Evolutionary conservation across 2,888 invertebrate genomes (phyloP).

Genomic region (Operophtera brumata): DNA sequence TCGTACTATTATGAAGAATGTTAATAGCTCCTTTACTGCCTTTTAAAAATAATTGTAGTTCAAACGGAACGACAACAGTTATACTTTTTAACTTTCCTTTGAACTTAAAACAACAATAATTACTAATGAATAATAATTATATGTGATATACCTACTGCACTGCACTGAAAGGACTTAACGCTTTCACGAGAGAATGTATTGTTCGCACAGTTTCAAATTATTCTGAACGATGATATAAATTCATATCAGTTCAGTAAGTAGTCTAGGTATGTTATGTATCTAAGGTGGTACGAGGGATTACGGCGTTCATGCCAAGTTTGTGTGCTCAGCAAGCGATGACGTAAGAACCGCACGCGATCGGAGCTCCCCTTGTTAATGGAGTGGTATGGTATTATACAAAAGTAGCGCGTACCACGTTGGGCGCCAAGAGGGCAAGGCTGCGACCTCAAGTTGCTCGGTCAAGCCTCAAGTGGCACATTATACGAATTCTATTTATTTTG

Average conservation of each 20-base stretch:
- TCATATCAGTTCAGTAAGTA: not conserved
- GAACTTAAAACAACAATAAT: too few relatives aligned
- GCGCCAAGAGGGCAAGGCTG: constrained; percentile 58
- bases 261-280: constrained; percentile 2
- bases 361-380: constrained; percentile 37
- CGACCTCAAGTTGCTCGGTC: constrained; percentile 43
- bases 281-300: constrained; percentile 21
- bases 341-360: constrained; percentile 49
- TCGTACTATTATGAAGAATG: not conserved
- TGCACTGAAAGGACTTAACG: too few relatives aligned
- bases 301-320: constrained; percentile 38
- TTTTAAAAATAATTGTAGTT: not conserved
- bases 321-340: constrained; percentile 41
- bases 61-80: not conserved
- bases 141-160: too few relatives aligned
- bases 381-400: constrained; percentile 29
- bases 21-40: not conserved
- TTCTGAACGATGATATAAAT: not conserved
- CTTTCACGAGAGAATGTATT: too few relatives aligned
- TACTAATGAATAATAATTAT: too few relatives aligned
- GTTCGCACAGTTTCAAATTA: not conserved
- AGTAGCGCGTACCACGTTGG: constrained; percentile 39
- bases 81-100: too few relatives aligned
- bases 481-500: constrained; percentile 32
- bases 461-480: constrained; percentile 36